A percentile compares a stretch with the other conserved stretches of the same genome.
Evolutionary conservation across 35 echinoderm and acorn worm genomes (phyloP).

Genomic region (Patiria miniata): DNA sequence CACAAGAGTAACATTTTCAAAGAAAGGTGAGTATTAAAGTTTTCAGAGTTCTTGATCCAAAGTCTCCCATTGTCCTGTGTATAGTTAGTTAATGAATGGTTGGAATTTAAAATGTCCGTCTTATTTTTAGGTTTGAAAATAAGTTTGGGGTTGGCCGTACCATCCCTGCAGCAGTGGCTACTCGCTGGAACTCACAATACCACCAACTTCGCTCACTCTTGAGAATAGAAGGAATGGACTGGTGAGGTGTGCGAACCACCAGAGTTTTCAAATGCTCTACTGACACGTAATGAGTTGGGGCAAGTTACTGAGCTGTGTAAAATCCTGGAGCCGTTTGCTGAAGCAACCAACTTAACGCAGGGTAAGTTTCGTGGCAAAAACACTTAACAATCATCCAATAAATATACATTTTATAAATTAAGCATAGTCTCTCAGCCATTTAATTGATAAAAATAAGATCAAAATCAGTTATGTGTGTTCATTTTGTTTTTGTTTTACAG

Average conservation of each 20-base stretch:
- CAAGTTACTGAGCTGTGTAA: slow-evolving; percentile 1
- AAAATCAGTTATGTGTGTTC: too few species aligned
- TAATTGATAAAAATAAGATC: too few species aligned
- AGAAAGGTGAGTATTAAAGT: slow-evolving; percentile 32
- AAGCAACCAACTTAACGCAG: not conserved
- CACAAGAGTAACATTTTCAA: slow-evolving; percentile 43
- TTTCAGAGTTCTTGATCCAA: too few species aligned
- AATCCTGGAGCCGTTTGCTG: not conserved
- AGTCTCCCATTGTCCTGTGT: too few species aligned
- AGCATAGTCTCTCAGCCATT: too few species aligned
- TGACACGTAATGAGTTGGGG: not conserved
- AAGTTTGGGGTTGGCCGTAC: not conserved
- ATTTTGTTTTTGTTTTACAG: too few species aligned
- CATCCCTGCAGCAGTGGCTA: slow-evolving; percentile 34
- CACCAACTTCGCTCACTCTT: slow-evolving; percentile 25
- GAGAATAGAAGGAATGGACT: slow-evolving; percentile 1
- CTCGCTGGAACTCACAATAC: not conserved
- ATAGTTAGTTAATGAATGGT: too few species aligned
- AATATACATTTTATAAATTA: too few species aligned
- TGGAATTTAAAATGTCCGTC: not conserved
- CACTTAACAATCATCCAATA: too few species aligned
- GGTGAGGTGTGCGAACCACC: not conserved
- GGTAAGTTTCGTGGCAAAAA: too few species aligned
- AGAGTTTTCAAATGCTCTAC: not conserved
- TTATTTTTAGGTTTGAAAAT: not conserved